Evolutionary conservation across 2,888 invertebrate species (phyloP), one percentile per base, ranked within the genome.

Genomic region (Laspeyria flexula): DNA sequence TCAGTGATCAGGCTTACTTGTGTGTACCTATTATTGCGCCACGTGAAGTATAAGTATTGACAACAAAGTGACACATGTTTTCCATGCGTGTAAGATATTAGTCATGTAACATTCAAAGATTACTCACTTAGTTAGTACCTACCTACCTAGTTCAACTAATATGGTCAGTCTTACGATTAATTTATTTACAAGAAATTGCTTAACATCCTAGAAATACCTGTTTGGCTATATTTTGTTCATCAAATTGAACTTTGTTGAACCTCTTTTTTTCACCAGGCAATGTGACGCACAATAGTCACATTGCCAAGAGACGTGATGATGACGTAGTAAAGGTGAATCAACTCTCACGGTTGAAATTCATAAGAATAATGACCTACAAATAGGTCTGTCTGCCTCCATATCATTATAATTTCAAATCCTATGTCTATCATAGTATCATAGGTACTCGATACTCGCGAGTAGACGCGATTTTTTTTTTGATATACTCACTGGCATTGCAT

Each of bases 271-370:
- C 7, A 7, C n/a, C 7, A 25, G 7, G 25, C 25, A 25, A 25
- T 18, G 35, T 43, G 55, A 61, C 49, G 43, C 39, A 46, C 23
- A 35, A 12, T 6, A 10, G 41, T 25, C 25, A 25, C 25, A 25
- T 25, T 25, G 33, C 13, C 34, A 11, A 23, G 9, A 44, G 41
- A 45, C 35, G 35, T 38, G 31, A 35, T 30, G 12, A 39, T 53
- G 43, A 60, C 49, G 55, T 38, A 35, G 37, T 23, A 37, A 38
- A 62, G 62, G 59, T 65, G 62, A 59, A 50, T 65, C 65, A 62
- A 50, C 62, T 55, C 23, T 33, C 13, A 23, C 21, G 11, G 7
- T 30, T 21, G 27, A 27, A 18, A 40, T 29, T n/a, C 16, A 29
- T 29, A 15, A 16, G 29, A 21, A 15, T n/a, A 18, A n/a, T 12